phyloP scores from a whole-genome alignment of 2,113 vertebrate species.

The Rhadina sibilatrix region DNA sequence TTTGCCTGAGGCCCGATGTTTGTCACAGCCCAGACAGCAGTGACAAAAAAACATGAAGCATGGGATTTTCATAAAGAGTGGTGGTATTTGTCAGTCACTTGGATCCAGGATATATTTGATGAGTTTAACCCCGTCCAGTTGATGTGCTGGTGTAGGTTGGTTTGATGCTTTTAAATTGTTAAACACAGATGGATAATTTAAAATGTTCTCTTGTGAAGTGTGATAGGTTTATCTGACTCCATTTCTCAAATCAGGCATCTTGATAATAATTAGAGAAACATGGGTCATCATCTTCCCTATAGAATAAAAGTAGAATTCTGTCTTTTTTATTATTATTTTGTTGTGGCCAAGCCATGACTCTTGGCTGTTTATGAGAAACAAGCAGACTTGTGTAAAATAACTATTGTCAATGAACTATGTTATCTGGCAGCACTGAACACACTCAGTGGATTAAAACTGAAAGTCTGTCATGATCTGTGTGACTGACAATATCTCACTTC shows the following conservation, averaged over 20 bases:
- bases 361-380: background rate
- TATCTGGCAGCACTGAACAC: constrained; percentile 31
- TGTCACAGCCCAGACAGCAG: background rate
- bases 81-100: background rate
- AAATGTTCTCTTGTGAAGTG: background rate
- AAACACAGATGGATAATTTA: background rate
- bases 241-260: background rate
- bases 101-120: background rate
- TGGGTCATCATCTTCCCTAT: background rate
- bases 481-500: constrained; percentile 6
- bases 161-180: background rate
- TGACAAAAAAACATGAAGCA: background rate
- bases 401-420: constrained; percentile 35
- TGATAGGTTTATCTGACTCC: background rate
- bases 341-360: background rate
- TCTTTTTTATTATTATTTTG: background rate
- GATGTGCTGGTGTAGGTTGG: background rate
- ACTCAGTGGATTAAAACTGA: constrained; percentile 23
- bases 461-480: constrained; percentile 20
- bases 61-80: constrained; percentile 8
- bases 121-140: background rate
- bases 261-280: background rate
- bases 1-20: background rate
- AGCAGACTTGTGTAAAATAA: background rate
- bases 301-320: background rate